phyloP scores from a whole-genome alignment of 2,113 vertebrate species.

The Tragelaphus strepsiceros region DNA sequence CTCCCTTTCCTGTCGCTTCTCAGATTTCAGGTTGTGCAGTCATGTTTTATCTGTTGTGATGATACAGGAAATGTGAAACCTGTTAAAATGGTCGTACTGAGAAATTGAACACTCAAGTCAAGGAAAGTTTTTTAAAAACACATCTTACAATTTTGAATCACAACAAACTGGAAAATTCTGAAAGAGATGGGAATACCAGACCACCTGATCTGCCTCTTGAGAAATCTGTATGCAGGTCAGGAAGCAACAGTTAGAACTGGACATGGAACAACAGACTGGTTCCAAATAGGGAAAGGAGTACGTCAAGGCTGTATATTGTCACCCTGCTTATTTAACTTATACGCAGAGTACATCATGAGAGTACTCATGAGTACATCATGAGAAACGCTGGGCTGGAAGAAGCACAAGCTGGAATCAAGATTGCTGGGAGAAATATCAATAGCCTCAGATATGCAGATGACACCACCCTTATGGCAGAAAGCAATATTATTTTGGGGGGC shows the following conservation, averaged over 20 bases:
- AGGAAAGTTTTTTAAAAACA: neutral
- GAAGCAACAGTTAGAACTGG: neutral
- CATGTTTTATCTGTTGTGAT: neutral
- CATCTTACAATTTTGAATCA: neutral
- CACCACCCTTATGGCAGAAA: neutral
- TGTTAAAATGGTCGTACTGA: neutral
- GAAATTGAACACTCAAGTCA: neutral
- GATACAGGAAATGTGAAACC: neutral
- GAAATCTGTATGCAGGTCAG: neutral
- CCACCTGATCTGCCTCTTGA: neutral
- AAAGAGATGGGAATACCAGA: neutral
- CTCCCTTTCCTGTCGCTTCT: neutral
- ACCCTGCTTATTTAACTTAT: neutral
- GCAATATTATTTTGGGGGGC: neutral
- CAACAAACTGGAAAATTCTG: neutral
- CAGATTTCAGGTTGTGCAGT: neutral
- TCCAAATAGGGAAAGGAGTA: neutral
- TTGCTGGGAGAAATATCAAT: neutral
- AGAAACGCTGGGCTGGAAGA: neutral
- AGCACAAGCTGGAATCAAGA: neutral
- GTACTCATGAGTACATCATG: too few relatives aligned
- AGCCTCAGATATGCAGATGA: neutral
- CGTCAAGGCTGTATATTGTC: neutral
- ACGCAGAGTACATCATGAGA: too few relatives aligned
- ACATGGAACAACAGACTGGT: neutral